Evolutionary conservation across 2,888 invertebrate species (phyloP).

Genomic region (Petrolisthes cinctipes): DNA sequence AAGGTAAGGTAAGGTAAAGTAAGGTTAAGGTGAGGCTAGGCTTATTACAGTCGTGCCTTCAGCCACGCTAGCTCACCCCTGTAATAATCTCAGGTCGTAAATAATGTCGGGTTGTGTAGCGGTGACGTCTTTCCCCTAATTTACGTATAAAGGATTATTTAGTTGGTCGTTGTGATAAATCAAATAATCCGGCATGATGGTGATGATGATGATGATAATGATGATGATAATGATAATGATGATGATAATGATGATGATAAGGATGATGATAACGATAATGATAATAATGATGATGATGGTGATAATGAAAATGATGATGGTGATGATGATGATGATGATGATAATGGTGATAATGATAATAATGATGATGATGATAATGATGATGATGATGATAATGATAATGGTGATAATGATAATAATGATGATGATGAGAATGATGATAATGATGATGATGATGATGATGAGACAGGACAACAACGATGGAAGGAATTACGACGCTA

Average conservation of each 20-base stretch:
- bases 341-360: no score
- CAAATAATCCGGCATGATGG: slow-evolving; percentile 29
- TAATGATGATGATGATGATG: no score
- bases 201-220: background rate
- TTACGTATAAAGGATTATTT: slow-evolving; percentile 39
- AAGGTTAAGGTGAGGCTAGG: background rate
- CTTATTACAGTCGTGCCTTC: slow-evolving; percentile 24
- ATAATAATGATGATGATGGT: background rate
- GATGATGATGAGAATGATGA: background rate
- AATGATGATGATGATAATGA: background rate
- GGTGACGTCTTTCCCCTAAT: slow-evolving; percentile 32
- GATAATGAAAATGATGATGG: background rate
- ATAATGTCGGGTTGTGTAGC: slow-evolving; percentile 28
- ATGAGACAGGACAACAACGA: no score
- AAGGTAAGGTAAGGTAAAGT: no score
- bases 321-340: background rate
- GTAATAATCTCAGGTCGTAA: slow-evolving; percentile 40
- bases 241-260: no score
- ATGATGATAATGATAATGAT: background rate
- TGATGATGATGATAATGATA: no score
- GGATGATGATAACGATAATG: background rate
- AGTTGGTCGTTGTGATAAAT: slow-evolving; percentile 25
- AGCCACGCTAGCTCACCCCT: slow-evolving; percentile 20
- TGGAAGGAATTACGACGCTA: background rate
- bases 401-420: background rate